Evolutionary conservation across 2,888 invertebrate genomes (phyloP), one percentile per base, ranked within the genome.

Genomic region (Drosophila neotestacea): DNA sequence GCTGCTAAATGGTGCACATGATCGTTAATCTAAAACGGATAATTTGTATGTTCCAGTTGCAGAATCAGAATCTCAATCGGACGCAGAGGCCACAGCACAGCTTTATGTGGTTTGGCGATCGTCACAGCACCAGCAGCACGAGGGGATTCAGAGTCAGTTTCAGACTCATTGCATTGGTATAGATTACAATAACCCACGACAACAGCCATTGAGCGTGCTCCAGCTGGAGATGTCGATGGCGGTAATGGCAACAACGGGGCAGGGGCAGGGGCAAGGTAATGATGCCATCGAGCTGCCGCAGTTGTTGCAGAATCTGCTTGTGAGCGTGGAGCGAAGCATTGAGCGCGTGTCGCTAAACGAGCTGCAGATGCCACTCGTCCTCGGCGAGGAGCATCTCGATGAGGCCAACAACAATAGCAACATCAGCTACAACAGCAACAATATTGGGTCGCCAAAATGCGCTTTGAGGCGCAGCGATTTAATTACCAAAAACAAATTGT

Each of bases 291-390:
- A 95, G 77, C 91, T 95, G 77, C 95, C 95, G 50, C 94, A 94
- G 78, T 93, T 95, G 77, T 93, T 95, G 79, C 95, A 95, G 89
- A 95, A 94, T 86, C 93, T 95, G 59, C 93, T 95, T 54, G 94
- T 95, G 58, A 95, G 95, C 65, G 95, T 95, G 58, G 95, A 95
- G 91, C 94, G 95, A 68, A 95, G 95, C 77, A 95, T 95, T 86
- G 95, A 95, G 86, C 93, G 95, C 70, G 94, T 95, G 73, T 94
- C 94, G 70, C 91, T 95, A 77, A 95, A 95, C 91, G 95, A 95
- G 79, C 92, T 95, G 63, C 93, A 94, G 70, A 94, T 95, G 91
- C 95, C 95, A 36, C 79, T 94, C 93, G 90, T 93, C 93, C 58
- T 93, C 93, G 93, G 93, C 80, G 80, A 84, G 70, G 80, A 80